phyloP scores from a whole-genome alignment of 2,888 invertebrate genomes.

The Axea sp. region DNA sequence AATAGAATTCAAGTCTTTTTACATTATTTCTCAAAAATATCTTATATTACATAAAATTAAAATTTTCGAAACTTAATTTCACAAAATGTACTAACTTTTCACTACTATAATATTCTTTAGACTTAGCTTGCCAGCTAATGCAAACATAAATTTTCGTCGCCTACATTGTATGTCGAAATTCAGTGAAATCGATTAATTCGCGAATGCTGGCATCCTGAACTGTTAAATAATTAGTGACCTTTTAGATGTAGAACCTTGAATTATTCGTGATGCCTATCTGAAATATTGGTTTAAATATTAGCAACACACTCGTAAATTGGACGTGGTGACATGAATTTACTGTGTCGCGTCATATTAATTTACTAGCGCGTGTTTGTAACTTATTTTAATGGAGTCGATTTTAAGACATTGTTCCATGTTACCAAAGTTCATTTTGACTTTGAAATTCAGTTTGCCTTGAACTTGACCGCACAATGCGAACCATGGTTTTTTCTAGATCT shows the following conservation, averaged over 20 bases:
- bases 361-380: constrained; percentile 49
- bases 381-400: constrained; percentile 27
- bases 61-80: too few species aligned
- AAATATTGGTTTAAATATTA: constrained; percentile 29
- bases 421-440: constrained; percentile 41
- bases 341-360: constrained; percentile 43
- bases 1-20: too few species aligned
- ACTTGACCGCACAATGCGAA: constrained; percentile 43
- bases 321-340: constrained; percentile 32
- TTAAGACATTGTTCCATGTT: constrained; percentile 35
- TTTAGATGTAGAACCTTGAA: constrained; percentile 35
- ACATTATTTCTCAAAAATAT: too few species aligned
- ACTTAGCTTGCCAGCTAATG: too few species aligned
- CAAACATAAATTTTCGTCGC: background rate
- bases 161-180: constrained; percentile 1
- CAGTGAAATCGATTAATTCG: constrained; percentile 26
- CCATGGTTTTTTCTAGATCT: constrained; percentile 33
- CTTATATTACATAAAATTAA: too few species aligned
- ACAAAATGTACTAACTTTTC: too few species aligned
- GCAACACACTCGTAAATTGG: constrained; percentile 45
- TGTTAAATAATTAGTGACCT: constrained; percentile 45
- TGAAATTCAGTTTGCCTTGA: constrained; percentile 46
- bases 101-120: too few species aligned
- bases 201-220: constrained; percentile 3
- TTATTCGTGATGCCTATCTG: constrained; percentile 17